Evolutionary conservation across 2,797 vertebrate genomes (phyloP).

Genomic region (Bucorvus abyssinicus): DNA sequence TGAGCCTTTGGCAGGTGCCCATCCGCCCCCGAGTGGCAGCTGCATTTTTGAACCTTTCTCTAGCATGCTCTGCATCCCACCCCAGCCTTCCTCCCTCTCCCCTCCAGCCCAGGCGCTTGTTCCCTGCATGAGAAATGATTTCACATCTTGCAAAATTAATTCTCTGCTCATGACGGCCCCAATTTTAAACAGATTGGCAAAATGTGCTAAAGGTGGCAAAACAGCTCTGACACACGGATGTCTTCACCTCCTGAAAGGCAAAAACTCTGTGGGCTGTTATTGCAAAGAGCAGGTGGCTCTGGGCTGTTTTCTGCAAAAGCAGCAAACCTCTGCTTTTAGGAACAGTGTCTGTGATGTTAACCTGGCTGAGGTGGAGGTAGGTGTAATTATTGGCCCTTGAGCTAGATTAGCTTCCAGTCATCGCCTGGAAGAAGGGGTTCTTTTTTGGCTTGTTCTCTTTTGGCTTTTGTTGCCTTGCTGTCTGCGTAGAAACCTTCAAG

Average conservation of each 20-base stretch:
- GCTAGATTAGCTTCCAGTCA: background rate
- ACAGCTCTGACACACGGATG: background rate
- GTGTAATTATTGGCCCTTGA: background rate
- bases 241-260: background rate
- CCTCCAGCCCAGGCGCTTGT: background rate
- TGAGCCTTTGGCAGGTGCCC: background rate
- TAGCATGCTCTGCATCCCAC: background rate
- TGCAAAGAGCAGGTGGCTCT: background rate
- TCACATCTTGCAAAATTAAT: constrained; percentile 12
- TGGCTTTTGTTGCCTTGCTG: background rate
- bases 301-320: background rate
- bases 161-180: constrained; percentile 1
- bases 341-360: background rate
- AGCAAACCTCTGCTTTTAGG: background rate
- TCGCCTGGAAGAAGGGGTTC: background rate
- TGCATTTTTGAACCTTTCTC: background rate
- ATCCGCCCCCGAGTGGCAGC: background rate
- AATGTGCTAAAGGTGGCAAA: background rate
- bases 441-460: background rate
- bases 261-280: background rate
- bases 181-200: constrained; percentile 24
- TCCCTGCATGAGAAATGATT: background rate
- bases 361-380: background rate
- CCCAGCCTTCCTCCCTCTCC: background rate
- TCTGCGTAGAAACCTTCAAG: background rate